These are phyloP conservation scores for Papilio protenor DNA, from an alignment of 2,888 invertebrate genomes.

Conservation along the genomic window DNA sequence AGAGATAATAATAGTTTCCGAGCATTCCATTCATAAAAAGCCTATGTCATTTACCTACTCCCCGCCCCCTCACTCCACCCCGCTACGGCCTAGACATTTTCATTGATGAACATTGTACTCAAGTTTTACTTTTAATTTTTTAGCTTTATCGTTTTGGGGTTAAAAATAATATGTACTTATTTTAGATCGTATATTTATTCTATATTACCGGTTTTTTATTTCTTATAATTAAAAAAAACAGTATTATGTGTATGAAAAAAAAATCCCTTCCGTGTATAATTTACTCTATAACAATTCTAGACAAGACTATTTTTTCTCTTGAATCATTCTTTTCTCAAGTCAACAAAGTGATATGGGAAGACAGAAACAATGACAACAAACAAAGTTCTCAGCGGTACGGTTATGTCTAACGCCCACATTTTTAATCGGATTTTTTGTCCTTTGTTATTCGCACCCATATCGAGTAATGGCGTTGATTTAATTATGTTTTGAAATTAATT, in stretches of 20 bases:
- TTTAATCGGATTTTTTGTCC: slow-evolving; percentile 16
- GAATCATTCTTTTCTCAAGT: slow-evolving; percentile 34
- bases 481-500: neutral
- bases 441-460: slow-evolving; percentile 22
- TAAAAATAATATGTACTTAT: too few species aligned
- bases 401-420: slow-evolving; percentile 32
- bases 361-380: slow-evolving; percentile 37
- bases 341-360: slow-evolving; percentile 36
- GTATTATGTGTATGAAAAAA: neutral
- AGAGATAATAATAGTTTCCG: too few species aligned
- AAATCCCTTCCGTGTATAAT: slow-evolving; percentile 1
- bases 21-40: too few species aligned
- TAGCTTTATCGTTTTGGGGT: too few species aligned
- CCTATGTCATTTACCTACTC: too few species aligned
- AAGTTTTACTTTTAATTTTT: too few species aligned
- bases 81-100: too few species aligned
- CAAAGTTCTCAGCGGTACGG: slow-evolving; percentile 28
- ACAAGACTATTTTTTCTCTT: slow-evolving; percentile 14
- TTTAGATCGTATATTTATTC: too few species aligned
- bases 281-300: neutral
- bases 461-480: slow-evolving; percentile 8
- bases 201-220: too few species aligned
- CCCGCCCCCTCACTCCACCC: too few species aligned
- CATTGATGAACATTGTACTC: too few species aligned
- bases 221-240: neutral